Percentiles rank a stretch among this genome's conserved stretches.
These are phyloP conservation scores for Callyntrura guangdongensis DNA, from an alignment of 2,888 invertebrate genomes.

Conservation along the genomic window DNA sequence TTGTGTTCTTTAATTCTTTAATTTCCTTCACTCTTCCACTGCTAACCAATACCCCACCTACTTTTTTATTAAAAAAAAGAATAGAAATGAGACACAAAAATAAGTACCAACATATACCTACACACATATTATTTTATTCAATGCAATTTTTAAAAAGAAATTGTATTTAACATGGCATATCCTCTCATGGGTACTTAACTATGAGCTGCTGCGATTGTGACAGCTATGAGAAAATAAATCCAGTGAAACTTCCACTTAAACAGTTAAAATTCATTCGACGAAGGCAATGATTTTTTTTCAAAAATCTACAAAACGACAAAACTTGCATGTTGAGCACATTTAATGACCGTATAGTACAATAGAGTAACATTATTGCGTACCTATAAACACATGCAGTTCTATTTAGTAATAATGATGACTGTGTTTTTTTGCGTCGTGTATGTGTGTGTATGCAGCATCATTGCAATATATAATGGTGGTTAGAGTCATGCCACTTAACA, in stretches of 20 bases:
- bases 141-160: neutral
- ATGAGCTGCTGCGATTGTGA: neutral
- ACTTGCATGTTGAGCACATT: slow-evolving; percentile 8
- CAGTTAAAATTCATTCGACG: neutral
- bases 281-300: neutral
- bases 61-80: neutral
- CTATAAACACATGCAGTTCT: too few relatives aligned
- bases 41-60: neutral
- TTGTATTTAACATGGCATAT: neutral
- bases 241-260: slow-evolving; percentile 37
- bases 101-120: slow-evolving; percentile 7
- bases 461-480: neutral
- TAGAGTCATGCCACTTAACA: slow-evolving; percentile 6
- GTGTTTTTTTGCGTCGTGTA: neutral
- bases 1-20: neutral
- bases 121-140: neutral
- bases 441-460: neutral
- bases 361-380: too few relatives aligned
- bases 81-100: neutral
- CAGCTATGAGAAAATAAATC: slow-evolving; percentile 32
- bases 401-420: too few relatives aligned
- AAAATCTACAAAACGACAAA: neutral
- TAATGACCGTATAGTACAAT: neutral
- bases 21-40: neutral
- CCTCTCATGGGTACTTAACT: neutral